Evolutionary conservation across 2,888 invertebrate genomes (phyloP).

Genomic region (Oligia fasciuncula): DNA sequence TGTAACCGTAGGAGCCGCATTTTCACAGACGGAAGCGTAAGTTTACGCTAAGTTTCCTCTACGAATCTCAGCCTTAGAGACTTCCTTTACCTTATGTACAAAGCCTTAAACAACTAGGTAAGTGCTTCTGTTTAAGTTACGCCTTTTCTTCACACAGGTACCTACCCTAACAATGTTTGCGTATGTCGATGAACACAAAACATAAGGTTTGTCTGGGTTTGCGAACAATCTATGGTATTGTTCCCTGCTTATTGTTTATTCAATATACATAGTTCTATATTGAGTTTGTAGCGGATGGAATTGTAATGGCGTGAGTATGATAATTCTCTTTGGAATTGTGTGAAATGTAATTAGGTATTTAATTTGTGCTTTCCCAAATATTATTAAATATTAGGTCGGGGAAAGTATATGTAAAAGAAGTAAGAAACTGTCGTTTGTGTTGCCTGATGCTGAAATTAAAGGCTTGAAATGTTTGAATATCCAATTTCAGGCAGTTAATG

Average conservation of each 20-base stretch:
- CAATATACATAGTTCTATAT: slow-evolving; percentile 19
- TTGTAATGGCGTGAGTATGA: slow-evolving; percentile 7
- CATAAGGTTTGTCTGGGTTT: slow-evolving; percentile 30
- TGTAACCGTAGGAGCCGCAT: neutral
- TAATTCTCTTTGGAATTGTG: slow-evolving; percentile 9
- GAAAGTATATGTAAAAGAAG: neutral
- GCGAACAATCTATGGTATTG: slow-evolving; percentile 48
- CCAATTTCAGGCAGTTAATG: neutral
- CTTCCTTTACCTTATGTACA: slow-evolving; percentile 5
- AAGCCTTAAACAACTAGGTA: slow-evolving; percentile 13
- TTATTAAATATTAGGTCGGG: neutral
- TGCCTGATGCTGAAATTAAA: neutral
- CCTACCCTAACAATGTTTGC: slow-evolving; percentile 21
- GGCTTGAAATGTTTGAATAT: neutral
- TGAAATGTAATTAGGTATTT: slow-evolving; percentile 14
- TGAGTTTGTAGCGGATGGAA: slow-evolving; percentile 15
- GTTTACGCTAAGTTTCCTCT: too few species aligned
- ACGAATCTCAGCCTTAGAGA: neutral
- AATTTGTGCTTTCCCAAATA: neutral
- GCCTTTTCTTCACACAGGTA: slow-evolving; percentile 11
- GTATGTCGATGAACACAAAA: slow-evolving; percentile 21
- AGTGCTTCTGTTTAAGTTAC: slow-evolving; percentile 10
- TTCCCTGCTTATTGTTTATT: slow-evolving; percentile 47
- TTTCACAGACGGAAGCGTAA: too few species aligned
- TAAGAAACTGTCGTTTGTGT: too few species aligned